Conservation (phyloP, 2,113 vertebrate species). For the Sterna hirundo region DNA sequence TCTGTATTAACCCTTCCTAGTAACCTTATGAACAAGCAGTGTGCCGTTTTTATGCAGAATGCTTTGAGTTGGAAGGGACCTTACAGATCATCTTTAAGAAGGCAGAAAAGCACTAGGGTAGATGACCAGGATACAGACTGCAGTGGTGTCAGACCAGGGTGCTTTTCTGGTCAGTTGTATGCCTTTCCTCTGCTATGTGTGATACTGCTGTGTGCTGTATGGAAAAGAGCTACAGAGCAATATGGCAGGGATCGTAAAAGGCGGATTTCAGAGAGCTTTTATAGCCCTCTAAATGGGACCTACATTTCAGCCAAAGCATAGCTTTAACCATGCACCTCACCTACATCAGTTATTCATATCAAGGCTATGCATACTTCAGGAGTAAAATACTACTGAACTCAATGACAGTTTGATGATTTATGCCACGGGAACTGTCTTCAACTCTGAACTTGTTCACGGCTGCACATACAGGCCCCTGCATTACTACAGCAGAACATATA, state of each 20-base stretch:
- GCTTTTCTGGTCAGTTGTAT: background rate
- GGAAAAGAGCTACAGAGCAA: background rate
- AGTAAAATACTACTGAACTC: background rate
- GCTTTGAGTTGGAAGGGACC: too few species aligned
- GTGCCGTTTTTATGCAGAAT: background rate
- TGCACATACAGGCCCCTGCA: background rate
- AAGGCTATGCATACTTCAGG: background rate
- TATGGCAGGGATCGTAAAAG: background rate
- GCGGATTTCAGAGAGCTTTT: background rate
- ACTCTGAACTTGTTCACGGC: background rate
- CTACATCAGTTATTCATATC: background rate
- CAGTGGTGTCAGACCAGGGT: background rate
- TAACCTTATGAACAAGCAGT: fast-evolving
- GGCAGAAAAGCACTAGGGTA: background rate
- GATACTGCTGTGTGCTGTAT: background rate
- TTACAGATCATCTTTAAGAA: too few species aligned
- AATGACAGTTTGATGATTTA: background rate
- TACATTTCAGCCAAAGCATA: background rate
- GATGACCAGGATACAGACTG: background rate
- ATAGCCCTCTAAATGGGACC: background rate
- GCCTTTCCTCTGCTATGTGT: background rate
- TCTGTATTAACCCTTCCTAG: background rate
- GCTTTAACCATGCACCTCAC: background rate
- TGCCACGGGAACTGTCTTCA: background rate
- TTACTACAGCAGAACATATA: background rate